phyloP scores from a whole-genome alignment of 2,797 vertebrate genomes.

The Macropodus opercularis region DNA sequence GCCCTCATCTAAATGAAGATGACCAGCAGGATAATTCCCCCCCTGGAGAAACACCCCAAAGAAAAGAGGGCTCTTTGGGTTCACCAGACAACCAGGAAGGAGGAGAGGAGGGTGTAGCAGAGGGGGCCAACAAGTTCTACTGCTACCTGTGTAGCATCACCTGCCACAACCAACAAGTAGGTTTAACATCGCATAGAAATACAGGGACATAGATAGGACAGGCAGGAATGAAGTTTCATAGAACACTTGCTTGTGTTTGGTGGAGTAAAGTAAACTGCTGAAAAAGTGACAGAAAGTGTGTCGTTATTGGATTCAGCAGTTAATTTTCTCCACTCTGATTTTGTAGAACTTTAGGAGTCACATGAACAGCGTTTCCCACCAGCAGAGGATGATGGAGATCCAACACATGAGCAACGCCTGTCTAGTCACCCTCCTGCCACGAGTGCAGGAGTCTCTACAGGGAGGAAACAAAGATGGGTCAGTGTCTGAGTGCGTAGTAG shows the following conservation, averaged over 20 bases:
- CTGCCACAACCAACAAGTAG: constrained; percentile 92
- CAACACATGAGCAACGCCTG: constrained; percentile 94
- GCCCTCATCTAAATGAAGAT: constrained; percentile 83
- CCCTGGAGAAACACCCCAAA: constrained; percentile 66
- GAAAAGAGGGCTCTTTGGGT: constrained; percentile 49
- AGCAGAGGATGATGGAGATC: constrained; percentile 93
- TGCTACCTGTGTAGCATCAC: constrained; percentile 95
- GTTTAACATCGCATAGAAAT: constrained; percentile 4
- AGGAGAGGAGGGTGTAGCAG: constrained; percentile 65
- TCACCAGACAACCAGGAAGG: constrained; percentile 57
- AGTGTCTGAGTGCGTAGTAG: constrained; percentile 38
- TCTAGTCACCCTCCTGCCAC: constrained; percentile 90
- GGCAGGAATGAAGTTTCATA: background rate
- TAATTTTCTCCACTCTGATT: background rate
- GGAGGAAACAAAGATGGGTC: constrained; percentile 84
- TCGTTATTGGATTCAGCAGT: background rate
- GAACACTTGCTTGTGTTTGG: background rate
- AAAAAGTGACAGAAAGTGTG: background rate
- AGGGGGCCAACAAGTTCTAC: constrained; percentile 87
- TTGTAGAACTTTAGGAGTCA: constrained; percentile 93
- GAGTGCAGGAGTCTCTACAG: constrained; percentile 87
- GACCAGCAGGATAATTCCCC: constrained; percentile 79
- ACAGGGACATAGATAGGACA: background rate
- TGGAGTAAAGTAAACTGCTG: background rate
- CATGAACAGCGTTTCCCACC: constrained; percentile 91